Conservation (phyloP, 2,797 vertebrate species). For the Pempheris klunzingeri region DNA sequence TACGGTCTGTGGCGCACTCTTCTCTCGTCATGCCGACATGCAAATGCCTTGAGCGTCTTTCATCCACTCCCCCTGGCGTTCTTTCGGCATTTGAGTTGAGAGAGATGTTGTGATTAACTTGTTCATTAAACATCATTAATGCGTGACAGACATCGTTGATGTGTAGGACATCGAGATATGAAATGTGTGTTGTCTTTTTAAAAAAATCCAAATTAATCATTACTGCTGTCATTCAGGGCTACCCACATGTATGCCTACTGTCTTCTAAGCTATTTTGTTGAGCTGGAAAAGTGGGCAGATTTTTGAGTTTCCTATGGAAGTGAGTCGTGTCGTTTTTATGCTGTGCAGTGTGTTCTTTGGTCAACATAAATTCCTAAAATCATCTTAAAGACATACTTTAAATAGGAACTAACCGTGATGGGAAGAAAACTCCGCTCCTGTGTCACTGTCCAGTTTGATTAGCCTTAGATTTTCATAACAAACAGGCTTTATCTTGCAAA, state of each 20-base stretch:
- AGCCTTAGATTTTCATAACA: background rate
- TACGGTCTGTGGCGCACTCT: background rate
- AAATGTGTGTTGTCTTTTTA: conserved; percentile 5
- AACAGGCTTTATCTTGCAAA: background rate
- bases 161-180: conserved; percentile 24
- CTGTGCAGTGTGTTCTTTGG: background rate
- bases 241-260: background rate
- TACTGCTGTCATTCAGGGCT: conserved; percentile 10
- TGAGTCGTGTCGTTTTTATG: no score
- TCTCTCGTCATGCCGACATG: conserved; percentile 18
- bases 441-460: background rate
- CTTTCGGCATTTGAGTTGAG: conserved; percentile 7
- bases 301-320: background rate
- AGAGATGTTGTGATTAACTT: conserved; percentile 56
- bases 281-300: background rate
- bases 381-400: background rate
- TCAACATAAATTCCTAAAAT: background rate
- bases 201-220: conserved; percentile 19
- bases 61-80: background rate
- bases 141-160: conserved; percentile 28
- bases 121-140: conserved; percentile 54
- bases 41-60: conserved; percentile 26
- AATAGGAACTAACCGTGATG: background rate
- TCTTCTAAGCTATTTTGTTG: background rate
- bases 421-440: background rate